These are phyloP conservation scores for Corvus cornix DNA, from an alignment of 2,113 vertebrate genomes.

Conservation along the genomic window DNA sequence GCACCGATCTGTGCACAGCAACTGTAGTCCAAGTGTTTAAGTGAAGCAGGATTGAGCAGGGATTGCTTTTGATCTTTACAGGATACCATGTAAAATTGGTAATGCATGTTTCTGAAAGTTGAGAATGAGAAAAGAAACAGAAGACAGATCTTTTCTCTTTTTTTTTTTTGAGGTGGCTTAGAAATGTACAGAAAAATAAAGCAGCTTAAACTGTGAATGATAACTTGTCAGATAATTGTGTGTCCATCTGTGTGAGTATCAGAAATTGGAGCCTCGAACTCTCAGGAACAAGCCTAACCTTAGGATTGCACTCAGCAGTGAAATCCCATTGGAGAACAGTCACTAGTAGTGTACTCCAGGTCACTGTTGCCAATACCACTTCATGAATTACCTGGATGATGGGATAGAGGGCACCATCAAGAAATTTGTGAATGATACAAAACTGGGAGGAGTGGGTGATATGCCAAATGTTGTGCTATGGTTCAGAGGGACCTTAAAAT, in stretches of 20 bases:
- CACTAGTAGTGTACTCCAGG: rapidly evolving
- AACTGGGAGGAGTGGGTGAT: background rate
- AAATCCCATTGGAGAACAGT: background rate
- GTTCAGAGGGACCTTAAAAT: background rate
- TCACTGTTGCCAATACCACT: background rate
- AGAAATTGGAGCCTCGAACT: background rate
- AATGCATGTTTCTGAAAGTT: background rate
- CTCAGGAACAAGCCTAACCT: background rate
- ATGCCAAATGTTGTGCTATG: background rate
- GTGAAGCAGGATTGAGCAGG: background rate
- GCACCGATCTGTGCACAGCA: rapidly evolving
- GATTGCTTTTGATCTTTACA: background rate
- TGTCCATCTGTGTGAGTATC: background rate
- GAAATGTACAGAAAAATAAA: background rate
- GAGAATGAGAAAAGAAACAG: background rate
- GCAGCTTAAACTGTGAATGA: background rate
- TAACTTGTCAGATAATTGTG: rapidly evolving
- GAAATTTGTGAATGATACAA: background rate
- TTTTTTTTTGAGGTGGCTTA: background rate
- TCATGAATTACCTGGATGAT: background rate
- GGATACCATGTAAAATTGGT: rapidly evolving
- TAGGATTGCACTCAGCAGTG: background rate
- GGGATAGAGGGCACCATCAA: background rate
- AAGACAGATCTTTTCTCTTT: background rate
- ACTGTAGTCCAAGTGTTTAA: background rate